Conservation (phyloP, 2,113 vertebrate species). For the Vulpes vulpes region DNA sequence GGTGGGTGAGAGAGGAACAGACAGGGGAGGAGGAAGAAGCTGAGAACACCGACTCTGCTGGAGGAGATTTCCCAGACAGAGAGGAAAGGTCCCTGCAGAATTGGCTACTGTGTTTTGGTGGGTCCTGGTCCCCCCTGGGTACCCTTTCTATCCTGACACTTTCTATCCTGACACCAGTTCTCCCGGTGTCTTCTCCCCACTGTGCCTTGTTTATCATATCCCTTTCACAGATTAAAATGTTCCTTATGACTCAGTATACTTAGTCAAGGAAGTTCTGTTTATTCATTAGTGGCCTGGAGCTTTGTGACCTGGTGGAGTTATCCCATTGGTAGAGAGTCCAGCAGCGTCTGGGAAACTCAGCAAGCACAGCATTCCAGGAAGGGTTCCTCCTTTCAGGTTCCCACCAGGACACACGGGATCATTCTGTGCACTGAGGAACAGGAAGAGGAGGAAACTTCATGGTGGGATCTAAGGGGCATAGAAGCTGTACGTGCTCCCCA, state of each 20-base stretch:
- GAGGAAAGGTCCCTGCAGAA: not conserved
- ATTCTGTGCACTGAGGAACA: not conserved
- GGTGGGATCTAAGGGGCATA: not conserved
- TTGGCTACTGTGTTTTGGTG: not conserved
- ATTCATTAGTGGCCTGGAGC: not conserved
- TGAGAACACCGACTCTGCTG: not conserved
- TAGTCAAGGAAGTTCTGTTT: not conserved
- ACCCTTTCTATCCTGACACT: not conserved
- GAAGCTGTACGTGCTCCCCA: not conserved
- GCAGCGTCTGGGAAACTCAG: not conserved
- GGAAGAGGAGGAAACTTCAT: not conserved
- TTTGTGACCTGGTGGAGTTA: not conserved
- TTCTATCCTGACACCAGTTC: not conserved
- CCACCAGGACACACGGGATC: rapidly evolving
- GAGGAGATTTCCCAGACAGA: not conserved
- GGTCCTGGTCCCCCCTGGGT: not conserved
- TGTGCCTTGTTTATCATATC: not conserved
- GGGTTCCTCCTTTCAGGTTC: not conserved
- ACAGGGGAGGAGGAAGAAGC: not conserved
- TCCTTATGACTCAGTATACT: not conserved
- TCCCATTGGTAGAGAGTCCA: not conserved
- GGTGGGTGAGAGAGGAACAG: not conserved
- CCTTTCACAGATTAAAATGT: not conserved
- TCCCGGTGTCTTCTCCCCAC: not conserved
- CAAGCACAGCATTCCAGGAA: not conserved